Evolutionary conservation across 2,888 invertebrate genomes (phyloP), one percentile per base, ranked within the genome.

Genomic region (Tolmerus cingulatus): DNA sequence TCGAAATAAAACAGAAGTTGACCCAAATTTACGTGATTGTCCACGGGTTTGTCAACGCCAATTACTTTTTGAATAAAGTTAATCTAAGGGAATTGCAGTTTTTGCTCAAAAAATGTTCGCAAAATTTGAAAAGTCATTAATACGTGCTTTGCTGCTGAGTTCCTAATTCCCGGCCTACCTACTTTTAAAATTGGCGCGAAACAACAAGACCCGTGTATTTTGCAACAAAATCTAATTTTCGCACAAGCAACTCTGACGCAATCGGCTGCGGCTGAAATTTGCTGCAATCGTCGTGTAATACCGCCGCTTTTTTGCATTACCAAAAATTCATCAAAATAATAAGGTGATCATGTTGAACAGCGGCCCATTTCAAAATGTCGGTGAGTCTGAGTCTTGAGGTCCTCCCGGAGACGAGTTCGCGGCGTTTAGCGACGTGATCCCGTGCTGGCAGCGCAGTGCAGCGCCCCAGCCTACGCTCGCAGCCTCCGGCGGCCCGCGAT

Each of bases 251-350:
- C 7, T 34, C 55, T 37, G 9, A 19, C 19, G 51, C 9, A 57
- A 82, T 82, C 57, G 16, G 27, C 12, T 79, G 23, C 78, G 46
- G 23, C 8, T 79, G 14, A 79, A 79, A 43, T 79, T 79, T 51
- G 23, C 14, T 23, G 34, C 76, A 76, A 34, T 34, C 23, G 51
- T 5, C 12, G 14, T 46, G 27, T 51, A 27, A 27, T 46, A 23
- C 27, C 16, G 7, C 27, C 14, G 3, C 5, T 79, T 79, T 79
- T 79, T 82, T 66, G 66, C 40, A n/a, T 66, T 82, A 19, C 82
- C 66, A 85, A 85, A 84, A 85, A 74, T 74, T 30, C 74, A 43
- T 46, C 40, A 85, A 85, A 85, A 74, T 74, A 85, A 74, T 85
- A 85, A 85, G 85, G 74, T 85, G 74, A 74, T 74, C 74, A 74